Evolutionary conservation across 1,140 invertebrate genomes (phyloP).

Genomic region (Brachionus asplanchnoidis): DNA sequence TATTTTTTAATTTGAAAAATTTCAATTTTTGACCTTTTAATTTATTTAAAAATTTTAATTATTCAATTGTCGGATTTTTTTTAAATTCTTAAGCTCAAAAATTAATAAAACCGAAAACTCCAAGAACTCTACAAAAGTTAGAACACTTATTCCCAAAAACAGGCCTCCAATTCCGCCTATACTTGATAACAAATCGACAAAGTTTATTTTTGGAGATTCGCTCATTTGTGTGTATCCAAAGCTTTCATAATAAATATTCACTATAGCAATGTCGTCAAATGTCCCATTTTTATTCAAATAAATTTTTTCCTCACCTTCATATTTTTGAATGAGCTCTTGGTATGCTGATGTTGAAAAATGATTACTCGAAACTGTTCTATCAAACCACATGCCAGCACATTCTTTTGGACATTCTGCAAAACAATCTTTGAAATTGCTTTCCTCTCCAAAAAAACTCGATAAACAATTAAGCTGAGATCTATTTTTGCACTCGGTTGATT

Average conservation of each 20-base stretch:
- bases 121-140: background rate
- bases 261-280: background rate
- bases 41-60: too few relatives aligned
- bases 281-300: background rate
- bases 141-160: conserved; percentile 16
- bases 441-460: background rate
- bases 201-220: background rate
- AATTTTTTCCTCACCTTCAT: background rate
- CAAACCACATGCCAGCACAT: background rate
- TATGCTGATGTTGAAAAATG: background rate
- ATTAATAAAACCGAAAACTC: background rate
- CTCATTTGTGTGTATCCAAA: background rate
- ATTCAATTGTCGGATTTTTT: background rate
- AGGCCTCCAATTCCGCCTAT: background rate
- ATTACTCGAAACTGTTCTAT: background rate
- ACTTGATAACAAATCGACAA: background rate
- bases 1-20: too few relatives aligned
- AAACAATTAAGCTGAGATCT: background rate
- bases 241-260: background rate
- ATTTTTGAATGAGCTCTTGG: background rate
- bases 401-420: background rate
- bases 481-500: background rate
- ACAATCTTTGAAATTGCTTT: background rate
- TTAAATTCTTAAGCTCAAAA: background rate
- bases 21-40: too few relatives aligned